These are phyloP conservation scores for Nebria salina DNA, from an alignment of 2,888 invertebrate genomes.

Conservation along the genomic window DNA sequence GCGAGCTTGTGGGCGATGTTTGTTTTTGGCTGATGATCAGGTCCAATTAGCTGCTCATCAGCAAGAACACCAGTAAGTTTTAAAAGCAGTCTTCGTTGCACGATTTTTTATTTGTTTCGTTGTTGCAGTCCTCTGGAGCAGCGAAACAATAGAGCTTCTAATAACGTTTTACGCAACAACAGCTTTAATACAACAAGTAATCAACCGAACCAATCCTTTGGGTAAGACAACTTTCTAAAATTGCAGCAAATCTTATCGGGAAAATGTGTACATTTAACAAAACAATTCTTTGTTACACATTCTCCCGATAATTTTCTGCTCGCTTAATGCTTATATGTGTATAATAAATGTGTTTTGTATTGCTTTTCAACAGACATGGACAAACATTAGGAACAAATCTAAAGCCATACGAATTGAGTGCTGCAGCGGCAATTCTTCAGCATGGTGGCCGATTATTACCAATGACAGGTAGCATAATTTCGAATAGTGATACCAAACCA, in stretches of 20 bases:
- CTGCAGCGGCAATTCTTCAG: slow-evolving; percentile 58
- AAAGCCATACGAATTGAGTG: slow-evolving; percentile 54
- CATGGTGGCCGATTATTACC: slow-evolving; percentile 59
- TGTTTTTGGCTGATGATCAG: slow-evolving; percentile 86
- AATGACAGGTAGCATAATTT: slow-evolving; percentile 50
- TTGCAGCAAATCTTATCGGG: neutral
- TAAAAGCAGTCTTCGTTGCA: neutral
- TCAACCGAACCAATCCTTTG: slow-evolving; percentile 56
- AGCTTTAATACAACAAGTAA: slow-evolving; percentile 55
- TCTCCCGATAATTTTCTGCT: neutral
- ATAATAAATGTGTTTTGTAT: neutral
- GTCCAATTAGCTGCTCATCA: slow-evolving; percentile 82
- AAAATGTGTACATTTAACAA: neutral
- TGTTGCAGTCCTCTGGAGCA: slow-evolving; percentile 70
- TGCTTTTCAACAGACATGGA: slow-evolving; percentile 14
- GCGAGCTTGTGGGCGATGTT: slow-evolving; percentile 88
- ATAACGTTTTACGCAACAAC: slow-evolving; percentile 62
- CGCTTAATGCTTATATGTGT: neutral
- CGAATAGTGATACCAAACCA: slow-evolving; percentile 34
- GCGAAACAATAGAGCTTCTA: slow-evolving; percentile 68
- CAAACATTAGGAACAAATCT: slow-evolving; percentile 37
- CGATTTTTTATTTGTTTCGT: slow-evolving; percentile 35
- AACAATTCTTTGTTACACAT: neutral
- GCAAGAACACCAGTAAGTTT: slow-evolving; percentile 78
- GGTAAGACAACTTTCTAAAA: slow-evolving; percentile 53